Percentiles rank a stretch among this genome's conserved stretches.
Evolutionary conservation across 2,888 invertebrate species (phyloP).

Genomic region (Hirtodrosophila confusa): DNA sequence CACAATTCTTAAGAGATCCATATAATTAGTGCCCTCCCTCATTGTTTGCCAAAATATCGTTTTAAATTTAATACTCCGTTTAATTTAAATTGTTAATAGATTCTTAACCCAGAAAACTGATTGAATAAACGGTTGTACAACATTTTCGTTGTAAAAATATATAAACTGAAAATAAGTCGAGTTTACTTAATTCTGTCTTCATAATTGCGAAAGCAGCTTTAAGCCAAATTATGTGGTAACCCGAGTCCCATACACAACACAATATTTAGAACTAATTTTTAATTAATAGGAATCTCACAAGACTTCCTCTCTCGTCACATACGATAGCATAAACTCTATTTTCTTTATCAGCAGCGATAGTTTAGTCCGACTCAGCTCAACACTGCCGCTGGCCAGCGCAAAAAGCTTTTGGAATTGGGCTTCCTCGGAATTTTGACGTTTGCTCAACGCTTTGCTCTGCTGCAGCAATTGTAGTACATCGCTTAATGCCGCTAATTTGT

Average conservation of each 20-base stretch:
- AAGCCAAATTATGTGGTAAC: no score
- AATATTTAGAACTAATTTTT: conserved; percentile 20
- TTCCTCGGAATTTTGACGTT: conserved; percentile 51
- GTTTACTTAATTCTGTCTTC: conserved; percentile 14
- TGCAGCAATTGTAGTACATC: conserved; percentile 87
- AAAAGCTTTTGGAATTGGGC: conserved; percentile 85
- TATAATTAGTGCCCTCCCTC: no score
- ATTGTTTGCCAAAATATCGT: no score
- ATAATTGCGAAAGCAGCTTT: conserved; percentile 3
- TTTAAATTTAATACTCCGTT: no score
- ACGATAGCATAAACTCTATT: conserved; percentile 90
- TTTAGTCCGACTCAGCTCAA: conserved; percentile 85
- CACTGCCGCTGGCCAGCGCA: conserved; percentile 85
- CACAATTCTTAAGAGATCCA: no score
- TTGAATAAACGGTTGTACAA: no score
- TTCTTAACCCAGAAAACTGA: no score
- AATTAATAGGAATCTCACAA: conserved; percentile 44
- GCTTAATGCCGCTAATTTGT: conserved; percentile 88
- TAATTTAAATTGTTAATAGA: no score
- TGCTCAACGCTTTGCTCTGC: conserved; percentile 83
- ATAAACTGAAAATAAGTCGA: not conserved
- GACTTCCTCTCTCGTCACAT: conserved; percentile 53
- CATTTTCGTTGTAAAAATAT: no score
- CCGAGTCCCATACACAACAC: not conserved
- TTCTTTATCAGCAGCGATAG: conserved; percentile 87